Evolutionary conservation across 2,113 vertebrate species (phyloP).

Genomic region (Bolborhynchus lineola): DNA sequence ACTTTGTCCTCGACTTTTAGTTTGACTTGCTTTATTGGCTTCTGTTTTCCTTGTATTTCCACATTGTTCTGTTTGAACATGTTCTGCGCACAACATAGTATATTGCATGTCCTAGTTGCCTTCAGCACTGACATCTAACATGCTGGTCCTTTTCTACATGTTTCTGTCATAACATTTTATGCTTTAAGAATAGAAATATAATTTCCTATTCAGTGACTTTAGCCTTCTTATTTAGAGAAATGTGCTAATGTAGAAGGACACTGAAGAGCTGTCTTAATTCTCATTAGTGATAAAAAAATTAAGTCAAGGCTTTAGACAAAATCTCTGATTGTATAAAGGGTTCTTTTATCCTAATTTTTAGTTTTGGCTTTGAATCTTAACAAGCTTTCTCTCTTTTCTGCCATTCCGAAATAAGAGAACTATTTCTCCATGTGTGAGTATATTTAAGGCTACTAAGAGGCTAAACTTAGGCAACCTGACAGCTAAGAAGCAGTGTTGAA

Average conservation of each 20-base stretch:
- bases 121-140: background rate
- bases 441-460: background rate
- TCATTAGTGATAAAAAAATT: background rate
- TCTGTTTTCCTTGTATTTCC: background rate
- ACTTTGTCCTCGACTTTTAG: background rate
- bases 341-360: background rate
- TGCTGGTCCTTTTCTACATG: background rate
- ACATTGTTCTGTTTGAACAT: background rate
- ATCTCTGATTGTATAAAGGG: background rate
- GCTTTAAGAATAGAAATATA: background rate
- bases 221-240: background rate
- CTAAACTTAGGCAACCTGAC: background rate
- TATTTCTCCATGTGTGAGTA: background rate
- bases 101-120: background rate
- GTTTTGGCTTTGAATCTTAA: background rate
- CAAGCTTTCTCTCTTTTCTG: background rate
- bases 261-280: background rate
- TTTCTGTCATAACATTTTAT: background rate
- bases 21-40: background rate
- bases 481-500: background rate
- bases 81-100: background rate
- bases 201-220: background rate
- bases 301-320: background rate
- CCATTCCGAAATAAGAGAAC: background rate
- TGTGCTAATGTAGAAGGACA: background rate